Percentiles rank a stretch among this genome's conserved stretches.
Conservation (phyloP, 2,888 invertebrate species). For the Eristalis arbustorum region DNA sequence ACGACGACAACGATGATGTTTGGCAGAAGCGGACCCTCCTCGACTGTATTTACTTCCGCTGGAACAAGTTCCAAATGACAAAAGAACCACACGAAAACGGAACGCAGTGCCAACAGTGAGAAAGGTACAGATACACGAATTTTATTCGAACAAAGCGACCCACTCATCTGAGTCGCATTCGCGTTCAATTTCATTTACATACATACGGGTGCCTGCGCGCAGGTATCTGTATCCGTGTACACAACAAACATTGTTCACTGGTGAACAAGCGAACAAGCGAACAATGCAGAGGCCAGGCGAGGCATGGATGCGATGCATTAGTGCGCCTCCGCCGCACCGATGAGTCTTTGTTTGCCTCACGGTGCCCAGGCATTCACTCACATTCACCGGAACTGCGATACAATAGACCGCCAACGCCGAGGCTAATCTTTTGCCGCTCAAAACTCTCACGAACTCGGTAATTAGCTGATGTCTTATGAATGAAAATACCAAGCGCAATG, state of each 20-base stretch:
- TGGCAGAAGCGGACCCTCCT: constrained; percentile 5
- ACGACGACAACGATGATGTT: background rate
- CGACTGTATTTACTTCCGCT: constrained; percentile 62
- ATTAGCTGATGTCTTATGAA: constrained; percentile 60
- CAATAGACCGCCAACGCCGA: constrained; percentile 28
- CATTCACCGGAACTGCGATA: constrained; percentile 51
- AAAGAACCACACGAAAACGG: constrained; percentile 54
- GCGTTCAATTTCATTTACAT: constrained; percentile 55
- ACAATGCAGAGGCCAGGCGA: constrained; percentile 53
- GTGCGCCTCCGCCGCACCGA: background rate
- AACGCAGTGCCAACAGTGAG: constrained; percentile 16
- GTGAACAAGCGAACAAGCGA: too few relatives aligned
- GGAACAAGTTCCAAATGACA: constrained; percentile 67
- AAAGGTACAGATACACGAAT: constrained; percentile 32
- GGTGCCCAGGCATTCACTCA: constrained; percentile 25
- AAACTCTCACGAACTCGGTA: constrained; percentile 62
- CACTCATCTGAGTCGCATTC: constrained; percentile 63
- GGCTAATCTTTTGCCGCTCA: constrained; percentile 53
- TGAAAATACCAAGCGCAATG: constrained; percentile 16
- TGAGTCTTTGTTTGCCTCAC: constrained; percentile 36
- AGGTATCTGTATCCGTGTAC: constrained; percentile 35
- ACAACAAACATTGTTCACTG: constrained; percentile 11
- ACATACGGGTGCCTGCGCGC: constrained; percentile 6
- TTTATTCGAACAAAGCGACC: constrained; percentile 62
- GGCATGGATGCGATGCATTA: constrained; percentile 43